phyloP scores from a whole-genome alignment of 2,113 vertebrate genomes.

The Prunella fulvescens region DNA sequence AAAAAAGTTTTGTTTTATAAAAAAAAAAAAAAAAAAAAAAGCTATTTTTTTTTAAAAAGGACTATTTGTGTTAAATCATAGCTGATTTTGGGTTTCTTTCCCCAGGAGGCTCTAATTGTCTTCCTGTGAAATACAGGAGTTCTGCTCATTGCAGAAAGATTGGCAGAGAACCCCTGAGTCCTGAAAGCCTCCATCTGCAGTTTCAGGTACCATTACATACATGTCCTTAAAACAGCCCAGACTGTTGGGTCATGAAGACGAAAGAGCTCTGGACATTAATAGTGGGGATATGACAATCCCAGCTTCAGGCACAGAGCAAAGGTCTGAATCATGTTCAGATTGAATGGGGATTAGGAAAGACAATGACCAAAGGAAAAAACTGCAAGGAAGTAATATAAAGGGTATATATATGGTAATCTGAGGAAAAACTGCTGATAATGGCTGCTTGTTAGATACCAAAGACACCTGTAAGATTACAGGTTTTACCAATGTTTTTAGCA shows the following conservation, averaged over 20 bases:
- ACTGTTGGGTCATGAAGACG: not conserved
- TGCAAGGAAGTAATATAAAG: not conserved
- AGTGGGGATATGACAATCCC: not conserved
- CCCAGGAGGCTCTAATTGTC: not conserved
- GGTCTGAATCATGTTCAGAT: rapidly evolving
- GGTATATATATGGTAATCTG: not conserved
- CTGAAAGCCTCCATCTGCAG: not conserved
- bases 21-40: too few species aligned
- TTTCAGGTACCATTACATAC: not conserved
- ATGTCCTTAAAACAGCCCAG: not conserved
- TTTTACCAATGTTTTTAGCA: not conserved
- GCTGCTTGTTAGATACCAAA: not conserved
- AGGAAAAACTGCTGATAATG: not conserved
- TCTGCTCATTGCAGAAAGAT: not conserved
- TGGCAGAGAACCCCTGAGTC: not conserved
- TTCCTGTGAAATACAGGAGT: not conserved
- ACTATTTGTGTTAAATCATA: not conserved
- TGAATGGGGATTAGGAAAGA: not conserved
- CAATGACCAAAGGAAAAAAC: not conserved
- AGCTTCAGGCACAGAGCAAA: not conserved
- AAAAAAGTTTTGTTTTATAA: too few species aligned
- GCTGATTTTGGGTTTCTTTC: rapidly evolving
- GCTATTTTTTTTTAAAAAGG: too few species aligned
- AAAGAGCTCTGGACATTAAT: not conserved
- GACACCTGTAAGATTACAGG: not conserved